Evolutionary conservation across 92 coral and sea anemone genomes (phyloP).

Genomic region (Hydrozoanthus gracilis): DNA sequence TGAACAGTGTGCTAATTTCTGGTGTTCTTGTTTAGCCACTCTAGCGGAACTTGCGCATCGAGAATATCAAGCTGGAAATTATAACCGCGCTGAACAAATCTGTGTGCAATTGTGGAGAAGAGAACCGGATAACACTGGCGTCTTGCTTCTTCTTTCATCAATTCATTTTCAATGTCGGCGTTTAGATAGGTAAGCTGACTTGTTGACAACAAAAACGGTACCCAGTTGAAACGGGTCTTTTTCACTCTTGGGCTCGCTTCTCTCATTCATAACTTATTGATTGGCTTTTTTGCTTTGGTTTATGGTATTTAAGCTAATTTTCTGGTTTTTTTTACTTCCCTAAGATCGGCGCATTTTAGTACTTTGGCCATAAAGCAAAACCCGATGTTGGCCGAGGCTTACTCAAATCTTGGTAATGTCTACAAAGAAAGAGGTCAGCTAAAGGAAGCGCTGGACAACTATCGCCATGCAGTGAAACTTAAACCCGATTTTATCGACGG

Average conservation of each 20-base stretch:
- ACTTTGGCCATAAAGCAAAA: conserved; percentile 97
- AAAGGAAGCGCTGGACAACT: conserved; percentile 96
- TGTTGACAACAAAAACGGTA: conserved; percentile 28
- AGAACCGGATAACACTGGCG: conserved; percentile 99
- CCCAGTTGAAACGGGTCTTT: conserved; percentile 12
- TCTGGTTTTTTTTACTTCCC: background rate
- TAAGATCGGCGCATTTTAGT: conserved; percentile 98
- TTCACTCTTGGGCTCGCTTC: conserved; percentile 22
- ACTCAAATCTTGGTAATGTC: conserved; percentile 98
- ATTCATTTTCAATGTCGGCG: conserved; percentile 99
- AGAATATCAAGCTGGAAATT: conserved; percentile 98
- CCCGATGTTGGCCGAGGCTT: conserved; percentile 98
- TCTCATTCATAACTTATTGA: conserved; percentile 32
- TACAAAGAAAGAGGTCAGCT: conserved; percentile 99
- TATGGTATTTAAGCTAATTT: conserved; percentile 11
- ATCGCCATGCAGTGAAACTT: conserved; percentile 98
- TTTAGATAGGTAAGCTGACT: conserved; percentile 86
- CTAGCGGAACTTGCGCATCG: conserved; percentile 99
- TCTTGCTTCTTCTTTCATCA: conserved; percentile 92
- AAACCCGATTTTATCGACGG: conserved; percentile 99
- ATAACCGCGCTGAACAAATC: conserved; percentile 98
- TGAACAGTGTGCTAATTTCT: no score
- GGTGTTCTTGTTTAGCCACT: conserved; percentile 77
- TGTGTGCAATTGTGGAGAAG: conserved; percentile 99
- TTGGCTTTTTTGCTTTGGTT: conserved; percentile 16